Conservation (phyloP, 2,113 vertebrate species). For the Gopherus evgoodei region DNA sequence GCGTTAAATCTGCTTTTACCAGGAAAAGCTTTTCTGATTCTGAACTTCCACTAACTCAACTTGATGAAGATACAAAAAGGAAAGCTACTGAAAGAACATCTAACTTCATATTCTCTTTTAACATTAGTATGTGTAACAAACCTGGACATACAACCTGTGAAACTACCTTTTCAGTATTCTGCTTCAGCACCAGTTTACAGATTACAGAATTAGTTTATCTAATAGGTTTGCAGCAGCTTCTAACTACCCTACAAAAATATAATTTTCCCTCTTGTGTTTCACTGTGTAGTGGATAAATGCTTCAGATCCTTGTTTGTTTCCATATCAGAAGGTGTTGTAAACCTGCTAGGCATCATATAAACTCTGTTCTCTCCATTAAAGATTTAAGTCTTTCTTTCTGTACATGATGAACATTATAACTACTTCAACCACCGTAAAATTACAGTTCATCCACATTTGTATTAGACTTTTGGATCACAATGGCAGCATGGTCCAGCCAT, state of each 20-base stretch:
- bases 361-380: not conserved
- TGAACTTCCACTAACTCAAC: not conserved
- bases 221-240: not conserved
- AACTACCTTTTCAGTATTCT: not conserved
- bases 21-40: not conserved
- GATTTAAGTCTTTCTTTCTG: not conserved
- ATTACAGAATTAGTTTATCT: not conserved
- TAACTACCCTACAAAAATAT: not conserved
- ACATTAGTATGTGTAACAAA: not conserved
- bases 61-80: conserved; percentile 1
- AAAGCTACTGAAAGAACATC: not conserved
- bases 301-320: not conserved
- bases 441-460: not conserved
- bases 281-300: not conserved
- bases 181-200: not conserved
- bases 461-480: not conserved
- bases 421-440: not conserved
- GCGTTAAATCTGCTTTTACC: not conserved
- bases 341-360: not conserved
- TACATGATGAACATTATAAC: not conserved
- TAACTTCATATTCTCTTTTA: conserved; percentile 2
- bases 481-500: not conserved
- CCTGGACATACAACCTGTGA: conserved; percentile 4
- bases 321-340: not conserved
- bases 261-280: not conserved